Evolutionary conservation across 2,888 invertebrate species (phyloP), one percentile per base, ranked within the genome.

Genomic region (Acleris emargana): DNA sequence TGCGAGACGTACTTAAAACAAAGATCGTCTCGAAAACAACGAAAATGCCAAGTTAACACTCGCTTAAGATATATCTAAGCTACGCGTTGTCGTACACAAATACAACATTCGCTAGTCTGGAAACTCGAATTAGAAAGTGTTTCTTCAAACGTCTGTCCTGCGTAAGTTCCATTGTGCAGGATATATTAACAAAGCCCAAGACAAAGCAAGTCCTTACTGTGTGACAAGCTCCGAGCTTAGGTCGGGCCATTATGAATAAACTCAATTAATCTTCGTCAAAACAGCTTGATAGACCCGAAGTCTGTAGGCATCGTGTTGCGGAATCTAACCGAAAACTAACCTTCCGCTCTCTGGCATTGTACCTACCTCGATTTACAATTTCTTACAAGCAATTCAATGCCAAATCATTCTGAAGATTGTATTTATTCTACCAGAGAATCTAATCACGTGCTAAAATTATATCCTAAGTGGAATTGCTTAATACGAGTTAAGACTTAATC

Each of bases 181-280:
- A 67, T 49, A 45, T 67, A 69, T 69, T 58, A 70, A 67, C 70
- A 60, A 59, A 67, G 64, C 68, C 60, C 58, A 62, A 69, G 51
- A 69, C 67, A 67, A 62, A 59, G 64, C 64, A 64, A 66, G 68
- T 67, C 68, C 67, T 69, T 69, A 77, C 73, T 70, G 71, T 75
- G 71, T 73, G 74, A 75, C 74, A 76, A 84, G 78, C 76, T 78
- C 76, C 74, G 75, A 72, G 71, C 73, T 71, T 72, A 77, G 78
- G 76, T 77, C 76, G 73, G 73, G 73, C 75, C 75, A 76, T 79
- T 78, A 62, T 58, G 55, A 67, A 60, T 73, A 78, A 32, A 80
- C 73, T 78, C 78, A 77, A 90, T 90, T 87, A 86, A 90, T 91
- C 89, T 85, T 87, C 85, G 88, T 89, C 90, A 80, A 81, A 83